Evolutionary conservation across 1,140 invertebrate genomes (phyloP).

Genomic region (Eumeta japonica): DNA sequence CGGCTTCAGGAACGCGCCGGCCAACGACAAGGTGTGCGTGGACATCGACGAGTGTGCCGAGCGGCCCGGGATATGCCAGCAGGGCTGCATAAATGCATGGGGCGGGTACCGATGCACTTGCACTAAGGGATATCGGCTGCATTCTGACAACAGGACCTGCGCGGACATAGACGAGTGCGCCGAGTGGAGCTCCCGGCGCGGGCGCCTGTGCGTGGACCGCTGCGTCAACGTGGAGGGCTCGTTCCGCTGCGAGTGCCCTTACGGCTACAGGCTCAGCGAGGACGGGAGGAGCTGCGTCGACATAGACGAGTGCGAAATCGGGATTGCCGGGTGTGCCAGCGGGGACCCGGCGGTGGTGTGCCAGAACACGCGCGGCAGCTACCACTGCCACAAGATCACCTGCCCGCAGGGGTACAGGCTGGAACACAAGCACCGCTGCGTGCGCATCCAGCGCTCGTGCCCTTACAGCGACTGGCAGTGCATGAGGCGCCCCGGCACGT

Average conservation of each 20-base stretch:
- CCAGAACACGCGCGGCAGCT: slow-evolving; percentile 86
- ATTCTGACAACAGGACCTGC: slow-evolving; percentile 73
- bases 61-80: slow-evolving; percentile 71
- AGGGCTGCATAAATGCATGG: slow-evolving; percentile 80
- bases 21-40: slow-evolving; percentile 58
- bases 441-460: slow-evolving; percentile 54
- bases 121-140: slow-evolving; percentile 68
- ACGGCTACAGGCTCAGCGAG: slow-evolving; percentile 72
- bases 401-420: slow-evolving; percentile 82
- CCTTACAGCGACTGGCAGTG: slow-evolving; percentile 68
- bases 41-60: slow-evolving; percentile 69
- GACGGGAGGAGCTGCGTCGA: slow-evolving; percentile 82
- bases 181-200: slow-evolving; percentile 58
- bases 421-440: slow-evolving; percentile 49
- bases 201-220: slow-evolving; percentile 77
- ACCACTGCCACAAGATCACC: slow-evolving; percentile 79
- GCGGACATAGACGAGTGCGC: slow-evolving; percentile 87
- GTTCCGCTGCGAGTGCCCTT: slow-evolving; percentile 77
- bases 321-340: slow-evolving; percentile 63
- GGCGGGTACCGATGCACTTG: slow-evolving; percentile 80
- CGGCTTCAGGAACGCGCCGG: slow-evolving; percentile 67
- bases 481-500: slow-evolving; percentile 73
- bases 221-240: slow-evolving; percentile 79
- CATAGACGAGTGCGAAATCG: slow-evolving; percentile 82
- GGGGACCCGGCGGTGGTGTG: slow-evolving; percentile 79